Conservation (phyloP, 2,888 invertebrate species). For the Netelia inedita region DNA sequence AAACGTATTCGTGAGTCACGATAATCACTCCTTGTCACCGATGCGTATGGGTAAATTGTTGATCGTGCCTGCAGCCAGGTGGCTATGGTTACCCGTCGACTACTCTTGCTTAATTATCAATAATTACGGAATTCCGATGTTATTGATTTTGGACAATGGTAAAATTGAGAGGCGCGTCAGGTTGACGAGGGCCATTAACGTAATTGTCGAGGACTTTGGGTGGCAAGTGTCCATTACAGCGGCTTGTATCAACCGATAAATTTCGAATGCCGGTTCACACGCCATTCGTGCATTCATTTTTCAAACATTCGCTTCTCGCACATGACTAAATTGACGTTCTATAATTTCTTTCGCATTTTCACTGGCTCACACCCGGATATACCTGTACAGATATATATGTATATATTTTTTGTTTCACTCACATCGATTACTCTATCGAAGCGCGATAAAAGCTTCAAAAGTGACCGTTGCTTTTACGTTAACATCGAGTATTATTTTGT, state of each 20-base stretch:
- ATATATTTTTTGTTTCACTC: not conserved
- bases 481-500: not conserved
- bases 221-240: not conserved
- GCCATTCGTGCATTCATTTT: not conserved
- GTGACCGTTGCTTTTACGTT: not conserved
- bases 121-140: slow-evolving; percentile 57
- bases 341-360: not conserved
- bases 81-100: slow-evolving; percentile 36
- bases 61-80: not conserved
- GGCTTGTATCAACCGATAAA: not conserved
- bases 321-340: no score
- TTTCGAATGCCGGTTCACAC: not conserved
- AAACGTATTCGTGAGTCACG: slow-evolving; percentile 60
- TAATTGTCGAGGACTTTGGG: slow-evolving; percentile 56
- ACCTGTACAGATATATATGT: no score
- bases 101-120: slow-evolving; percentile 65
- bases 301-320: not conserved
- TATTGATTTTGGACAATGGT: slow-evolving; percentile 61
- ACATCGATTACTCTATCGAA: not conserved
- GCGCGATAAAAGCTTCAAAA: not conserved
- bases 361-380: not conserved
- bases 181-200: slow-evolving; percentile 42
- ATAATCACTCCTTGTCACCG: slow-evolving; percentile 44
- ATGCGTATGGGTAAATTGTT: not conserved
- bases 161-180: slow-evolving; percentile 30